phyloP scores from a whole-genome alignment of 2,113 vertebrate genomes.

The Antennarius striatus region DNA sequence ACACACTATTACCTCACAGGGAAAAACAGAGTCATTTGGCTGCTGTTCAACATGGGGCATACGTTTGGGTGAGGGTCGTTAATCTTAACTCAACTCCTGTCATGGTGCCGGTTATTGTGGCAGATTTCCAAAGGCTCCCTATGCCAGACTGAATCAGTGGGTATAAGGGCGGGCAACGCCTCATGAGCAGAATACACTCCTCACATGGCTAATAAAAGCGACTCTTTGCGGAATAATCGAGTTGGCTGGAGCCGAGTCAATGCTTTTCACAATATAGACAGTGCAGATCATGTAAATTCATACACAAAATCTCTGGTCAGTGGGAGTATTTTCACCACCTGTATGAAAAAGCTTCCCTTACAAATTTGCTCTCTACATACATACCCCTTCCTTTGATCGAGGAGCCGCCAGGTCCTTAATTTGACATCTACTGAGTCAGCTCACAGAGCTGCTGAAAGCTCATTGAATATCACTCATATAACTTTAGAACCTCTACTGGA shows the following conservation, averaged over 20 bases:
- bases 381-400: slow-evolving; percentile 36
- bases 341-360: slow-evolving; percentile 34
- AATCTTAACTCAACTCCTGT: slow-evolving; percentile 72
- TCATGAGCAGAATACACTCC: slow-evolving; percentile 19
- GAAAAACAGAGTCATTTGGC: slow-evolving; percentile 75
- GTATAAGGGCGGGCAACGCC: slow-evolving; percentile 50
- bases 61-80: slow-evolving; percentile 65
- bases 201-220: slow-evolving; percentile 40
- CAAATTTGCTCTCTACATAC: slow-evolving; percentile 21
- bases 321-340: slow-evolving; percentile 38
- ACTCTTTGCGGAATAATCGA: slow-evolving; percentile 28
- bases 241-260: slow-evolving; percentile 18
- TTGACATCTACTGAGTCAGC: slow-evolving; percentile 64
- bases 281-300: slow-evolving; percentile 24
- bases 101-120: slow-evolving; percentile 56
- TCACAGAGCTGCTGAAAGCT: slow-evolving; percentile 37
- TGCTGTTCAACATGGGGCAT: slow-evolving; percentile 62
- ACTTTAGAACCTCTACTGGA: slow-evolving; percentile 15
- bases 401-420: slow-evolving; percentile 33
- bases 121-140: slow-evolving; percentile 56
- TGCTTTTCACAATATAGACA: slow-evolving; percentile 35
- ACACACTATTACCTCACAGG: slow-evolving; percentile 75
- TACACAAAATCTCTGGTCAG: slow-evolving; percentile 31
- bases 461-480: slow-evolving; percentile 50
- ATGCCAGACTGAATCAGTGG: slow-evolving; percentile 57